These are phyloP conservation scores for Tichodroma muraria DNA, from an alignment of 2,113 vertebrate genomes.

Conservation along the genomic window DNA sequence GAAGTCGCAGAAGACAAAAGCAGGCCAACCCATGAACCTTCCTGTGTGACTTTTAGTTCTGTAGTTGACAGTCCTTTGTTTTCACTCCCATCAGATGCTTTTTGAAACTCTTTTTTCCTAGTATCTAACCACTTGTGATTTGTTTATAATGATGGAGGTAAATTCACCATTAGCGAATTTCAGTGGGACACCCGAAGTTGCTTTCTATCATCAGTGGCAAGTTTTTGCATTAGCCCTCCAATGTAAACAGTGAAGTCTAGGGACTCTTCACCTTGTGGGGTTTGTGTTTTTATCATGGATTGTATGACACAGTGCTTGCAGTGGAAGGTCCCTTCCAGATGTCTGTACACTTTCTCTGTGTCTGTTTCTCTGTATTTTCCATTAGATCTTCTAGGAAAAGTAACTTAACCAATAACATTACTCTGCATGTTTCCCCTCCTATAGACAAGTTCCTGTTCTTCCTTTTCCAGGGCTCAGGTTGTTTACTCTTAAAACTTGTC, in stretches of 20 bases:
- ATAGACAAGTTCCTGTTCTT: background rate
- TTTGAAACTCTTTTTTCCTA: background rate
- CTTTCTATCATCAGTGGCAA: background rate
- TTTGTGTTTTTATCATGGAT: background rate
- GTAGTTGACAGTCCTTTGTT: background rate
- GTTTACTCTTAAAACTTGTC: background rate
- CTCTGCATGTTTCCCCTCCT: background rate
- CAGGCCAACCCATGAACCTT: background rate
- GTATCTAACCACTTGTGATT: background rate
- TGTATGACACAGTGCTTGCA: background rate
- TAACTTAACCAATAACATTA: background rate
- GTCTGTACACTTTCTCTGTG: background rate
- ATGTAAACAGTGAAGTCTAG: background rate
- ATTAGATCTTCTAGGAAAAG: background rate
- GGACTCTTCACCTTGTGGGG: background rate
- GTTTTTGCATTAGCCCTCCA: background rate
- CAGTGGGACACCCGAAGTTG: background rate
- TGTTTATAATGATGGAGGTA: background rate
- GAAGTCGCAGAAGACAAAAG: background rate
- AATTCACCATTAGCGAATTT: background rate
- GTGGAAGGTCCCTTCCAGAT: background rate
- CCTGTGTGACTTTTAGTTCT: background rate
- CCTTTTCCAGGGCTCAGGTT: background rate
- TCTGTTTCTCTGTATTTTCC: background rate
- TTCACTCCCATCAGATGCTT: background rate